Conservation (phyloP, 2,113 vertebrate species). For the Brachyhypopomus occidentalis region DNA sequence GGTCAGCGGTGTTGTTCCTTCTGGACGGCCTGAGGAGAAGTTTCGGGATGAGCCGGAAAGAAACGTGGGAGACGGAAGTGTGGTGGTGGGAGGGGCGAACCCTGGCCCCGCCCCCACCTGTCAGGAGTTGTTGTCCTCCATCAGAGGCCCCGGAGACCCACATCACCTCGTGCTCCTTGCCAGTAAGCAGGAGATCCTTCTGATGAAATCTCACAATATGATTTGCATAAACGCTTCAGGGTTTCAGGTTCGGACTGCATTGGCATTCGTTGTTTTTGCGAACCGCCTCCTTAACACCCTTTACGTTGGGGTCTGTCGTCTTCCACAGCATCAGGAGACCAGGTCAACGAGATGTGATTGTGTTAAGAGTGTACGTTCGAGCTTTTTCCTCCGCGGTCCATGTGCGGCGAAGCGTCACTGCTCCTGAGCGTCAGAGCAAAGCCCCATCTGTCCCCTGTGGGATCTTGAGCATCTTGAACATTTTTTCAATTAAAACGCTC, state of each 20-base stretch:
- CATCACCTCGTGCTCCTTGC: slow-evolving; percentile 63
- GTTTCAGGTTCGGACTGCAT: background rate
- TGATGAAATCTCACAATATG: no score
- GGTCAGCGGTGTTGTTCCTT: background rate
- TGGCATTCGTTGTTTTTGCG: background rate
- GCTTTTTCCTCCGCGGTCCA: background rate
- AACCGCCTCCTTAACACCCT: background rate
- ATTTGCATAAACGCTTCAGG: background rate
- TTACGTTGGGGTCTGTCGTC: background rate
- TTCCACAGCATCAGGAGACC: background rate
- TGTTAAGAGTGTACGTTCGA: background rate
- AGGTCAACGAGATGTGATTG: background rate
- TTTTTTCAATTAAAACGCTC: slow-evolving; percentile 24
- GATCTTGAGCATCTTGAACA: slow-evolving; percentile 11
- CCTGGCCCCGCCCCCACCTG: slow-evolving; percentile 61
- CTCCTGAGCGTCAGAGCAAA: background rate
- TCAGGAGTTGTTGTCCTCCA: slow-evolving; percentile 64
- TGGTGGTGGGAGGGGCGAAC: slow-evolving; percentile 84
- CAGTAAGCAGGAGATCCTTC: slow-evolving; percentile 53
- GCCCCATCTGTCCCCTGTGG: background rate
- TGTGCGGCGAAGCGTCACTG: background rate
- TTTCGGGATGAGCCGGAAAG: slow-evolving; percentile 87
- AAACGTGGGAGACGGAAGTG: slow-evolving; percentile 80
- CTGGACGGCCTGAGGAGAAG: slow-evolving; percentile 90
- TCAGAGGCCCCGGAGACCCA: slow-evolving; percentile 52